These are phyloP conservation scores for Zele albiditarsus DNA, from an alignment of 2,888 invertebrate genomes.

Conservation along the genomic window DNA sequence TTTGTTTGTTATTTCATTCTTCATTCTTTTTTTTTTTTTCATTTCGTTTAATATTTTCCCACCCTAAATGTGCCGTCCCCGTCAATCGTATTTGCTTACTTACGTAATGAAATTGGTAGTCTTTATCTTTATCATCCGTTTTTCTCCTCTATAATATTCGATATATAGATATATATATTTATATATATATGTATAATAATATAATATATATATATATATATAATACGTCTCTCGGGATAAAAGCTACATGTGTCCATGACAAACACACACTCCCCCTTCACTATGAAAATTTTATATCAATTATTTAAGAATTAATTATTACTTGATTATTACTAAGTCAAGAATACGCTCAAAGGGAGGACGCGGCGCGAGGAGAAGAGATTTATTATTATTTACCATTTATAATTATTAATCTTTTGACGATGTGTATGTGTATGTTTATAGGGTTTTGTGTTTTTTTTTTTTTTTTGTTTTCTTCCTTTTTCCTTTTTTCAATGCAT, in stretches of 20 bases:
- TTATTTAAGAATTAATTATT: conserved; percentile 56
- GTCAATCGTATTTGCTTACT: conserved; percentile 30
- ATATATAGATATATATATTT: conserved; percentile 47
- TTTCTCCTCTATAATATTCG: conserved; percentile 44
- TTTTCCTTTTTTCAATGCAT: conserved; percentile 11
- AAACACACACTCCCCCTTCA: conserved; percentile 31
- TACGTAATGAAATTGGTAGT: conserved; percentile 21
- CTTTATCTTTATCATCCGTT: conserved; percentile 28
- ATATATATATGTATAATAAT: conserved; percentile 55
- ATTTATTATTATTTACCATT: conserved; percentile 10
- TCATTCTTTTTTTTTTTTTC: not conserved
- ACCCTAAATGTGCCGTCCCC: not conserved
- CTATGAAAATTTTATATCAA: conserved; percentile 17
- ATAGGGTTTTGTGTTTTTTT: conserved; percentile 15
- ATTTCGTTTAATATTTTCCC: not conserved
- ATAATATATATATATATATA: no score
- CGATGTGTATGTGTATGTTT: conserved; percentile 17
- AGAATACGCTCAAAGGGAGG: conserved; percentile 61
- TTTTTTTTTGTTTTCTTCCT: not conserved
- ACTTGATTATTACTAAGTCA: conserved; percentile 66
- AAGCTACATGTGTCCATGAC: conserved; percentile 59
- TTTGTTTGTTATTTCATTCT: not conserved
- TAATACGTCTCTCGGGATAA: conserved; percentile 60
- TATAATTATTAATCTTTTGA: conserved; percentile 3
- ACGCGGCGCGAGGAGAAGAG: conserved; percentile 50